Evolutionary conservation across 2,888 invertebrate genomes (phyloP).

Genomic region (Erebia ligea): DNA sequence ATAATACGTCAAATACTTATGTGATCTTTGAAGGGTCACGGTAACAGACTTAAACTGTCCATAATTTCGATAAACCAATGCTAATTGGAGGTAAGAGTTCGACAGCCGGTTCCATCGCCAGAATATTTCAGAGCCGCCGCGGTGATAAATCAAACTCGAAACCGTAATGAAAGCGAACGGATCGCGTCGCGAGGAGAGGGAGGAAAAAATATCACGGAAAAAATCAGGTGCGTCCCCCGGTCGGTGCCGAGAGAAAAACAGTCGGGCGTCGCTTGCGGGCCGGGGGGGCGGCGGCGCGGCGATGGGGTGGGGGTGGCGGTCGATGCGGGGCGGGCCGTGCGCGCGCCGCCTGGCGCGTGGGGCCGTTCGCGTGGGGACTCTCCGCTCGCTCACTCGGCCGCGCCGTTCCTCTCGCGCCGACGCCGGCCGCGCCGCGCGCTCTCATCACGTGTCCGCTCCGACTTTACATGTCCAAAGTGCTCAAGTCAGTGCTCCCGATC

Average conservation of each 20-base stretch:
- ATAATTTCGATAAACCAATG: constrained; percentile 72
- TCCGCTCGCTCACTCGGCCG: constrained; percentile 70
- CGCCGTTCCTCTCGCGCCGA: constrained; percentile 73
- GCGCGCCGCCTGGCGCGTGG: constrained; percentile 69
- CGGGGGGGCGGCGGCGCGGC: constrained; percentile 64
- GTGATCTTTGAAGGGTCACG: constrained; percentile 11
- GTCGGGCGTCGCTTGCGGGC: constrained; percentile 64
- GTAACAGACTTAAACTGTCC: constrained; percentile 30
- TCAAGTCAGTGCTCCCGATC: constrained; percentile 80
- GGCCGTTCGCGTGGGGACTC: constrained; percentile 57
- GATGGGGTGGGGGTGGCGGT: constrained; percentile 69
- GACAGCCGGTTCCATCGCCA: constrained; percentile 76
- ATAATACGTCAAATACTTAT: background rate
- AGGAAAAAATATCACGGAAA: constrained; percentile 84
- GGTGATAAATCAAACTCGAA: constrained; percentile 84
- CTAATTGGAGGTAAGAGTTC: constrained; percentile 80
- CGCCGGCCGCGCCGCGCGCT: constrained; percentile 76
- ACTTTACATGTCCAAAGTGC: constrained; percentile 80
- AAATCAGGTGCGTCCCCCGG: constrained; percentile 83
- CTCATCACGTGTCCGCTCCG: constrained; percentile 64
- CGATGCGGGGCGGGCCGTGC: constrained; percentile 68
- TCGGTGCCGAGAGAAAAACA: constrained; percentile 80
- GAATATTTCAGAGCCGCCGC: constrained; percentile 80
- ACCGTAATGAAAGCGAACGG: constrained; percentile 84
- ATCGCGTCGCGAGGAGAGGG: constrained; percentile 82